These are phyloP conservation scores for Alces alces DNA, from an alignment of 2,113 vertebrate species.

Conservation along the genomic window DNA sequence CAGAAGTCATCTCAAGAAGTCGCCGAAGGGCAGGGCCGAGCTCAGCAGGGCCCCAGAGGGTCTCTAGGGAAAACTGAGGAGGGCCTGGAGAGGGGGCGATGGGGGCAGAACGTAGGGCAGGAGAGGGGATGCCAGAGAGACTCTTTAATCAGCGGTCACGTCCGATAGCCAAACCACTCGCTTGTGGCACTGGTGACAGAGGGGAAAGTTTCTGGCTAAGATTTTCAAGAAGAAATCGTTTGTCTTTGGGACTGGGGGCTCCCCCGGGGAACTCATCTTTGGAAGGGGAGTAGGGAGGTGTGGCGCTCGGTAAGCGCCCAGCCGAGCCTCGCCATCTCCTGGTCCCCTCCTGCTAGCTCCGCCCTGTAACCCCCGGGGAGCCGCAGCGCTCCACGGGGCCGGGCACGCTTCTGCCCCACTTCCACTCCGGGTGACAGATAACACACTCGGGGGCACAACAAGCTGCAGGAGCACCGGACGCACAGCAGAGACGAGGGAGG, in stretches of 20 bases:
- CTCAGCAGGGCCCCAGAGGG: not conserved
- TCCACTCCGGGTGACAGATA: slow-evolving; percentile 2
- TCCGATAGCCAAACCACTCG: not conserved
- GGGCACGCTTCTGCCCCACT: not conserved
- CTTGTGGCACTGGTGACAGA: not conserved
- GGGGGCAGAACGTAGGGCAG: not conserved
- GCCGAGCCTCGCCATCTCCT: not conserved
- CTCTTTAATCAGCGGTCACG: not conserved
- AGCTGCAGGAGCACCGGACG: not conserved
- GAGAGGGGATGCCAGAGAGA: not conserved
- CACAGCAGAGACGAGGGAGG: not conserved
- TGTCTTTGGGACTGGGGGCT: not conserved
- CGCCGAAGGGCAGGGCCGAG: not conserved
- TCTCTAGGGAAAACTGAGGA: not conserved
- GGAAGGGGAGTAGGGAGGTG: not conserved
- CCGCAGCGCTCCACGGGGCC: not conserved
- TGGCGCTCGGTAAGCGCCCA: not conserved
- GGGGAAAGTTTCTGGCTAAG: slow-evolving; percentile 30
- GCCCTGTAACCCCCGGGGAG: not conserved
- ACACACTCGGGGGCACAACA: not conserved
- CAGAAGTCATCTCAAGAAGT: not conserved
- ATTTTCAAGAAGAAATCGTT: slow-evolving; percentile 5
- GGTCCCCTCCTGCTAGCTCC: not conserved
- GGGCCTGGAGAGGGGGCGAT: not conserved
- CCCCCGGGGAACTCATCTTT: not conserved